Evolutionary conservation across 2,113 vertebrate species (phyloP).

Genomic region (Malurus alboscapulatus): DNA sequence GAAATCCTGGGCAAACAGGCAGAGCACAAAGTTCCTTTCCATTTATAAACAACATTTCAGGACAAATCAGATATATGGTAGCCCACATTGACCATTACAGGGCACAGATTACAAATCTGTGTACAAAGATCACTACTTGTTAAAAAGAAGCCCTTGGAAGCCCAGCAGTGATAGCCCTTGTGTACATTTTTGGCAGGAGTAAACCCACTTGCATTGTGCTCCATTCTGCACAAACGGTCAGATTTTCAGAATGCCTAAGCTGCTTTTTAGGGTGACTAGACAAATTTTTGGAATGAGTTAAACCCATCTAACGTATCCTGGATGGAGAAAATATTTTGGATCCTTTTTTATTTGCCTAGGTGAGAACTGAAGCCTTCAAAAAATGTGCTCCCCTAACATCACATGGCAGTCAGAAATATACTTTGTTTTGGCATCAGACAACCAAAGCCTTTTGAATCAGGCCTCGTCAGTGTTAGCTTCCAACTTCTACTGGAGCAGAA

Average conservation of each 20-base stretch:
- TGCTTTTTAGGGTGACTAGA: background rate
- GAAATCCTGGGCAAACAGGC: slow-evolving; percentile 56
- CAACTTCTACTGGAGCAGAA: background rate
- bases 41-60: background rate
- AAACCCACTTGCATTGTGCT: background rate
- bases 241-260: background rate
- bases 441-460: background rate
- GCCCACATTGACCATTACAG: background rate
- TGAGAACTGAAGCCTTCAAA: background rate
- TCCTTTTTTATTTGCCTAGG: background rate
- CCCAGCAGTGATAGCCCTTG: background rate
- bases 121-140: background rate
- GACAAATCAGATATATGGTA: background rate
- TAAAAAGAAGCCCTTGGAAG: background rate
- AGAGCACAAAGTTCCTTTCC: slow-evolving; percentile 1
- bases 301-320: background rate
- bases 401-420: background rate
- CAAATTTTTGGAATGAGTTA: background rate
- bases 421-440: background rate
- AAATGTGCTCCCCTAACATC: background rate
- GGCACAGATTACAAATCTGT: background rate
- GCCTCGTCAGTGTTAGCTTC: background rate
- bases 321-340: background rate
- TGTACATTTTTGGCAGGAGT: background rate
- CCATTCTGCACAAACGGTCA: background rate